Evolutionary conservation across 2,888 invertebrate genomes (phyloP).

Genomic region (Prenolepis imparis): DNA sequence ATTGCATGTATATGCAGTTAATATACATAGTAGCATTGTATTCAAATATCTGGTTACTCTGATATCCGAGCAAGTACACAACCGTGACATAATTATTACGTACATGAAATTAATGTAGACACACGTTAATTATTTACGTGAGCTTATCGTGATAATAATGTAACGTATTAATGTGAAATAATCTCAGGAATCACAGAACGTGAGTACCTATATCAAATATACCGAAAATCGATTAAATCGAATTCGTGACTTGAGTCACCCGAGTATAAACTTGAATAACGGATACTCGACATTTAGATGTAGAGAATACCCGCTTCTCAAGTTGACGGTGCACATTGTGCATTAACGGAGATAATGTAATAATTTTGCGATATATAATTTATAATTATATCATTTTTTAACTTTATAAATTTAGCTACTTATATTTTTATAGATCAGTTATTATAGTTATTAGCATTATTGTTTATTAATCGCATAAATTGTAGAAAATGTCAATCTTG

Average conservation of each 20-base stretch:
- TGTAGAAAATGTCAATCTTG: neutral
- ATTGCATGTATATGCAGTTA: neutral
- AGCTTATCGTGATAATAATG: slow-evolving; percentile 19
- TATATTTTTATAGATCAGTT: neutral
- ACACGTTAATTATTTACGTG: slow-evolving; percentile 42
- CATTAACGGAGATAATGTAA: neutral
- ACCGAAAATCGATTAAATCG: slow-evolving; percentile 50
- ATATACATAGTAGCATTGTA: neutral
- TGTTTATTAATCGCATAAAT: neutral
- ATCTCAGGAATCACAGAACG: slow-evolving; percentile 29
- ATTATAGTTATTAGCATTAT: neutral
- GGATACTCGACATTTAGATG: slow-evolving; percentile 21
- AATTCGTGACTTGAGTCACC: slow-evolving; percentile 31
- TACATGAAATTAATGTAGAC: slow-evolving; percentile 30
- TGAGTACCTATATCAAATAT: slow-evolving; percentile 28
- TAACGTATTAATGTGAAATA: slow-evolving; percentile 21
- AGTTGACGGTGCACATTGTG: neutral
- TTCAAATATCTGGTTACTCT: slow-evolving; percentile 5
- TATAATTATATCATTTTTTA: neutral
- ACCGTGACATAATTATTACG: neutral
- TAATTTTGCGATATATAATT: neutral
- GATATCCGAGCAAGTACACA: slow-evolving; percentile 10
- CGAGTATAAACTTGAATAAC: slow-evolving; percentile 49
- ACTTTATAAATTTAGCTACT: neutral
- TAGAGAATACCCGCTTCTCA: slow-evolving; percentile 7